Evolutionary conservation across 2,888 invertebrate genomes (phyloP), one percentile per base, ranked within the genome.

Genomic region (Chloroclysta siterata): DNA sequence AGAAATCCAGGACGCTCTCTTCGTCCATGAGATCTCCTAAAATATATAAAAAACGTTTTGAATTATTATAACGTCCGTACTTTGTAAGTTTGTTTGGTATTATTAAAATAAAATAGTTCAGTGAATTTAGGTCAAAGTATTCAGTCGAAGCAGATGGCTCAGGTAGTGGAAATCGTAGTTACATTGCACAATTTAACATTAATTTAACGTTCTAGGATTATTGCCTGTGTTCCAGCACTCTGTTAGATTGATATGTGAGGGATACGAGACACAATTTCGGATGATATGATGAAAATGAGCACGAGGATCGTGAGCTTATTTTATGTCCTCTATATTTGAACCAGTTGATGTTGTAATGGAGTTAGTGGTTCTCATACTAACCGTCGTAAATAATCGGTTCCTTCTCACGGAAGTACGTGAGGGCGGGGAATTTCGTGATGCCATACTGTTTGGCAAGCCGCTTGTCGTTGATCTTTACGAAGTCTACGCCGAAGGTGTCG

Each of bases 331-430:
- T 1, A 29, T 10, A 7, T 39, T 39, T 39, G 11, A 39, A 3
- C 36, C 36, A 11, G 36, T 39, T 39, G 11, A 11, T 11, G 33
- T 39, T 39, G 10, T 39, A 39, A 8, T 33, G 11, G 36, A 11
- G 11, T 10, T 39, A 39, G 11, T 39, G 36, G 11, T 36, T 7
- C 36, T 36, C 0, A 33, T 41, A 64, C 74, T 92, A 82, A 96
- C 97, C 98, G 94, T 98, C 98, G 93, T 98, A 99, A 84, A 98
- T 97, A 88, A 98, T 98, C 84, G 98, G 98, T 94, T 98, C 97
- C 92, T 97, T 98, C 91, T 98, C 97, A 93, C 98, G 96, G 94
- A 98, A 99, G 90, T 98, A 99, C 81, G 98, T 98, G 93, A 99
- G 97, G 78, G 98, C 97, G 80, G 99, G 99, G 92, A 98, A 98